Evolutionary conservation across 1,140 invertebrate species (phyloP), one percentile per base, ranked within the genome.

Genomic region (Wiebesia pumilae): DNA sequence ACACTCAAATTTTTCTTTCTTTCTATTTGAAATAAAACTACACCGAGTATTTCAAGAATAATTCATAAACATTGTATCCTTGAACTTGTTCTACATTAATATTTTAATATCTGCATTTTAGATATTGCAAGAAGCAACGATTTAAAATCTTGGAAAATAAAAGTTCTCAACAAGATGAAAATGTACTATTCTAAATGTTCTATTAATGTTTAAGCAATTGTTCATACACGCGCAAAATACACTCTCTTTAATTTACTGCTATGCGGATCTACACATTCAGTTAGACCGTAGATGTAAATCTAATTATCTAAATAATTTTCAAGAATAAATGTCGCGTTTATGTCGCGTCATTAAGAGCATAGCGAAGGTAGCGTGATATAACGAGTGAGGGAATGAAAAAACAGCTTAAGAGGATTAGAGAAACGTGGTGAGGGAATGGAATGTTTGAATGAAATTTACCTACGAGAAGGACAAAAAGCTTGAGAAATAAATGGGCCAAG

Each of bases 401-500:
- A 38, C 7, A 67, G 0, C 3, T 30, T 9, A 69, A 69, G 19
- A 16, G 9, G 19, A 7, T 9, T 47, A 54, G 51, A 54, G 6
- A 54, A 54, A 54, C 19, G 14, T 16, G 51, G 14, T 54, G 27
- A 62, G 24, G 58, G 6, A 14, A 38, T 71, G 69, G 21, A 71
- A 38, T 71, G 21, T 71, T 71, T 75, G 38, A 27, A 43, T 75
- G 43, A 27, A 27, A n/a, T 75, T 75, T 43, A 16, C n/a, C 0
- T 0, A 43, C 43, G 35, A 40, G 69, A 12, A 43, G 3, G 3
- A 14, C 21, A 78, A 33, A 7, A 19, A 9, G 16, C n/a, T n/a
- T n/a, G 19, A 62, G 30, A 24, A 27, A 80, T 65, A 80, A 62
- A 62, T 40, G 54, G 54, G 54, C 51, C 51, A 80, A 80, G 54